Base-by-base conservation (phyloP, 2,797 vertebrate species). In the Paguma larvata region DNA sequence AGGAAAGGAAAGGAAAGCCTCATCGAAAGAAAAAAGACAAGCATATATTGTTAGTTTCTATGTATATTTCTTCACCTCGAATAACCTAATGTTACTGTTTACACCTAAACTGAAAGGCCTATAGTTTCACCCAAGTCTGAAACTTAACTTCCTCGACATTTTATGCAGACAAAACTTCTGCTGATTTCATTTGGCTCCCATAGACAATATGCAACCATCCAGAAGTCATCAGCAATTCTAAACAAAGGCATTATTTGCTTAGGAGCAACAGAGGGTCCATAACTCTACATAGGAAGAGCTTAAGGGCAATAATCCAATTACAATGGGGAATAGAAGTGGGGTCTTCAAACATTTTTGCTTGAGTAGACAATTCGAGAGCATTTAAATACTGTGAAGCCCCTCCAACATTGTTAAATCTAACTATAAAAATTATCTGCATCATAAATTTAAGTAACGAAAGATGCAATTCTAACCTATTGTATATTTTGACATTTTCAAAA, bases 41-140 rank as follows among this genome's bases (percentile, higher is more conserved):
- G 15, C 48, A 62, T 72, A 83, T 62, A 73, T 91, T 96, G 70
- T 91, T 84, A 38, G 30, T 75, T 38, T 89, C 87, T 91, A 89
- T 46, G n/a, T 77, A 53, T 44, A 67, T 84, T 88, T 85, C 94
- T 92, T 97, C 87, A 95, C 95, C 90, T 97, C 89, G 95, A 93
- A 91, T 95, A 96, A 93, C 89, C 85, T 91, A 85, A 56, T 70
- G 87, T 90, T 89, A 93, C 78, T 32, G 82, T 97, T 95, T 95
- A 97, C 67, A 83, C 82, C 87, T 88, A 95, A 83, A 73, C 68
- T 94, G 90, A 97, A 94, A 96, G 94, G 68, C 30, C 38, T 59
- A 95, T 97, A 44, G 85, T 98, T 95, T 79, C 44, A 83, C 51
- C 44, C 48, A 91, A 89, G 34, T 72, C 72, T 96, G 89, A 97